phyloP scores from a whole-genome alignment of 2,113 vertebrate genomes.

The Chionis minor region DNA sequence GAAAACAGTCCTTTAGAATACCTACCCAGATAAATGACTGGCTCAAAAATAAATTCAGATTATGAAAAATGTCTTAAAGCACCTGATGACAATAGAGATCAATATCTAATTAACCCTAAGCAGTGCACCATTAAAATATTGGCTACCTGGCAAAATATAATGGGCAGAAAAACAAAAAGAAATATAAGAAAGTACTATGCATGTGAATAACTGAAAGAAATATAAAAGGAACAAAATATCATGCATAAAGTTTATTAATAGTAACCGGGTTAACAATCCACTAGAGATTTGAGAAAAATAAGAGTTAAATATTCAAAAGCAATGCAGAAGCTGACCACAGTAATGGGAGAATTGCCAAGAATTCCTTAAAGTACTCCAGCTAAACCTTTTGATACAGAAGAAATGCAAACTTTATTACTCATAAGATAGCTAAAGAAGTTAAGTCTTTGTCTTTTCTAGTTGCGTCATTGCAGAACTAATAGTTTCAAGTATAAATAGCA shows the following conservation, averaged over 20 bases:
- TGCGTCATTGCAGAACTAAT: neutral
- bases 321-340: neutral
- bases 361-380: neutral
- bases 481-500: neutral
- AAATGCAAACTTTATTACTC: neutral
- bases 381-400: neutral
- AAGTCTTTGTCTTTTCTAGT: neutral
- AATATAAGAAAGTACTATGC: neutral
- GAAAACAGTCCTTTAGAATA: neutral
- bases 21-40: neutral
- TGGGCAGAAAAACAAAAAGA: neutral
- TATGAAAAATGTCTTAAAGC: constrained; percentile 31
- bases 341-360: neutral
- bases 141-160: neutral
- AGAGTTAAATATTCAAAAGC: neutral
- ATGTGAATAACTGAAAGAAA: neutral
- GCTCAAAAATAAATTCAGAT: constrained; percentile 20
- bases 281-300: neutral
- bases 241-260: neutral
- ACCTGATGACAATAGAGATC: constrained; percentile 18
- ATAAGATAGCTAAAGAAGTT: neutral
- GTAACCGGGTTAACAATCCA: neutral
- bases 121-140: neutral
- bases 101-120: constrained; percentile 51
- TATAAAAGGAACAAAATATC: neutral